These are phyloP conservation scores for Panthera uncia DNA, from an alignment of 2,113 vertebrate genomes.

Conservation along the genomic window DNA sequence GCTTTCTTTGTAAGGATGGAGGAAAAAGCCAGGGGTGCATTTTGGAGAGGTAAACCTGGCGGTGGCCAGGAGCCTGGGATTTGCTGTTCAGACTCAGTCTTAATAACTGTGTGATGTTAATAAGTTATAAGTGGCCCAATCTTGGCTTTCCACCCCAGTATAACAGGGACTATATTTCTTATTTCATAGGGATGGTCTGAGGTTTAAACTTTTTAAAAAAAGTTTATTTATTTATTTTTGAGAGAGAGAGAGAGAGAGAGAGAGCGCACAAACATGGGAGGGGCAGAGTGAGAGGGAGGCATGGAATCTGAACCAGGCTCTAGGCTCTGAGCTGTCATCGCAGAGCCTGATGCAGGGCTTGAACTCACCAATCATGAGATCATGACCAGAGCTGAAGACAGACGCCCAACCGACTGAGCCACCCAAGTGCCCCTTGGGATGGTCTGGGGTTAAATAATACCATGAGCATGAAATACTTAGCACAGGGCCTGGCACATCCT, in stretches of 20 bases:
- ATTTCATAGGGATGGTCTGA: not conserved
- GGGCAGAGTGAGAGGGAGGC: too few relatives aligned
- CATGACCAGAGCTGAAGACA: too few relatives aligned
- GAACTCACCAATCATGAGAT: too few relatives aligned
- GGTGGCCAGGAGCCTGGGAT: not conserved
- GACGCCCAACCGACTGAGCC: too few relatives aligned
- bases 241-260: too few relatives aligned
- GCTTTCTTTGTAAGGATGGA: not conserved
- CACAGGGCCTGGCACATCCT: rapidly evolving
- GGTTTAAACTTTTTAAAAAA: not conserved
- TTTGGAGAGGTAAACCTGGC: not conserved
- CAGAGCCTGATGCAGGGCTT: too few relatives aligned
- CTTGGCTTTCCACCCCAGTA: not conserved
- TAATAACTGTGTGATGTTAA: not conserved
- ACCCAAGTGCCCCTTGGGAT: not conserved
- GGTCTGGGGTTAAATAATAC: not conserved
- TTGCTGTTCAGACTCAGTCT: not conserved
- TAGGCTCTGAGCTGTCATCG: too few relatives aligned
- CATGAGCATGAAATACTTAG: not conserved
- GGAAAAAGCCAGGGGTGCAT: not conserved
- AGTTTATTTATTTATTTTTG: too few relatives aligned
- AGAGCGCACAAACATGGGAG: too few relatives aligned
- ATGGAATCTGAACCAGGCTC: too few relatives aligned
- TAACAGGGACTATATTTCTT: not conserved
- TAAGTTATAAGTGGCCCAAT: not conserved